A percentile compares a stretch with the other conserved stretches of the same genome.
These are phyloP conservation scores for Girardia tigrina DNA, from an alignment of 2,888 invertebrate species.

Conservation along the genomic window DNA sequence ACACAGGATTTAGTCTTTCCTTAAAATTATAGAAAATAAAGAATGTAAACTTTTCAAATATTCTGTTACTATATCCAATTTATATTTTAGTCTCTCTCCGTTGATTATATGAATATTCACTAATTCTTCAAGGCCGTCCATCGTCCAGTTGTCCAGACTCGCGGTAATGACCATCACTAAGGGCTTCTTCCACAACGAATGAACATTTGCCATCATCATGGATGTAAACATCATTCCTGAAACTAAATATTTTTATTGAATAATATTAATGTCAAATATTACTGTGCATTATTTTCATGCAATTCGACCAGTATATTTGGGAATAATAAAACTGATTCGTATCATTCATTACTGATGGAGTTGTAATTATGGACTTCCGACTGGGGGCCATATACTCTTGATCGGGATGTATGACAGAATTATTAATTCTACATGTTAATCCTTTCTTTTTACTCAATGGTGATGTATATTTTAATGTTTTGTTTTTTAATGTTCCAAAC, in stretches of 20 bases:
- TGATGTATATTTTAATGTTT: neutral
- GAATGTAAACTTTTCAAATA: neutral
- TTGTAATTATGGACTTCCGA: neutral
- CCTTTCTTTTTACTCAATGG: neutral
- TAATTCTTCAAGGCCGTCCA: neutral
- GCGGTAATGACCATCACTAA: neutral
- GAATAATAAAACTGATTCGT: neutral
- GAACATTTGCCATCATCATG: slow-evolving; percentile 10
- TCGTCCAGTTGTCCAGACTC: neutral
- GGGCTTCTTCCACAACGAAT: neutral
- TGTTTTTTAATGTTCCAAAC: neutral
- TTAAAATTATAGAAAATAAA: neutral
- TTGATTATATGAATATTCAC: neutral
- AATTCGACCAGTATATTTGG: neutral
- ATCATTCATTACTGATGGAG: neutral
- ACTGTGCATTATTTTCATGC: slow-evolving; percentile 9
- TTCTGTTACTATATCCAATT: neutral
- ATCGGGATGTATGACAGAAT: neutral
- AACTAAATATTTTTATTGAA: neutral
- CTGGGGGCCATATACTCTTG: neutral
- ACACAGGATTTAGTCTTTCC: neutral
- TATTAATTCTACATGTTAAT: neutral
- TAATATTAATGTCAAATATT: neutral
- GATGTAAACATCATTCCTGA: slow-evolving; percentile 11
- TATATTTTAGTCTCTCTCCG: neutral